Evolutionary conservation across 2,797 vertebrate genomes (phyloP).

Genomic region (Sebastes miniatus): DNA sequence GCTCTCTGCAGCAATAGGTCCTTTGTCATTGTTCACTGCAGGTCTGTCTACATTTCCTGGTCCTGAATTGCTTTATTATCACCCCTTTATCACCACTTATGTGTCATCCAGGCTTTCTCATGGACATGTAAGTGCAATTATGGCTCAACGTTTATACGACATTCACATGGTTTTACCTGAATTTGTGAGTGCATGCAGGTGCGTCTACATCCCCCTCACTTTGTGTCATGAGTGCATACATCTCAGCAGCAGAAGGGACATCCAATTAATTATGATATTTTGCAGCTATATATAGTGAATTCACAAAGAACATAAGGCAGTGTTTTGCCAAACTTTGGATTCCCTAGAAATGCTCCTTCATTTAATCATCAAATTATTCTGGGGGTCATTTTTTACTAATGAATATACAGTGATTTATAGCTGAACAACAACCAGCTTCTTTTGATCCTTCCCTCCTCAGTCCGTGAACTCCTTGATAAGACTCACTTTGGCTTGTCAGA

Average conservation of each 20-base stretch:
- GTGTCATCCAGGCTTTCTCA: not conserved
- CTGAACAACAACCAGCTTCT: not conserved
- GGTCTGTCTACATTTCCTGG: not conserved
- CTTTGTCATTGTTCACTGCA: not conserved
- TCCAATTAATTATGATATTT: not conserved
- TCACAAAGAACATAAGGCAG: not conserved
- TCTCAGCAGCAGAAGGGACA: not conserved
- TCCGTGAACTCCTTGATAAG: not conserved
- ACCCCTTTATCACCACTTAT: not conserved
- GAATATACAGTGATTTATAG: not conserved
- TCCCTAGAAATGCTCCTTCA: not conserved
- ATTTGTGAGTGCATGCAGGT: not conserved
- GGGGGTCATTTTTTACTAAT: not conserved
- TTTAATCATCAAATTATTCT: not conserved
- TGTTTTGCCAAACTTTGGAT: not conserved
- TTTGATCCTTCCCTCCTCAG: not conserved
- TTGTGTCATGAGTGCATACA: not conserved
- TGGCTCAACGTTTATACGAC: not conserved
- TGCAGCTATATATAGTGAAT: not conserved
- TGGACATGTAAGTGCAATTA: not conserved
- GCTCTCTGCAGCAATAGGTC: not conserved
- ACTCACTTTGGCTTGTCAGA: slow-evolving; percentile 4
- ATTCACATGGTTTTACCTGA: not conserved
- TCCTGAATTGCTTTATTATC: slow-evolving; percentile 24
- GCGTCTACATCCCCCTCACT: not conserved